Percentiles rank a stretch among this genome's conserved stretches.
Evolutionary conservation across 2,113 vertebrate species (phyloP).

Genomic region (Conger conger): DNA sequence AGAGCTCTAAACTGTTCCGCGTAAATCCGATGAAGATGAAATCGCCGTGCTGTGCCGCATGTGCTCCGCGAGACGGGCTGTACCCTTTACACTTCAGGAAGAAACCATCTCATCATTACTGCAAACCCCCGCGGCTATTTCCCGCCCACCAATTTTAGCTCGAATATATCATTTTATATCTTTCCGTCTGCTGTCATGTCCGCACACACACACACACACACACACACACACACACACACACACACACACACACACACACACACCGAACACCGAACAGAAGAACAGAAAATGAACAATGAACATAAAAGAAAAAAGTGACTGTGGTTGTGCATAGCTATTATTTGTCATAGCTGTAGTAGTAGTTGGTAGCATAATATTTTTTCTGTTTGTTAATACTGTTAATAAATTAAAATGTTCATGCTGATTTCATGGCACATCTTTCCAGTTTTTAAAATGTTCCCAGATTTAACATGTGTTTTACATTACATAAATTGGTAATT

Average conservation of each 20-base stretch:
- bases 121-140: conserved; percentile 26
- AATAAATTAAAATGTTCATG: too few relatives aligned
- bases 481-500: background rate
- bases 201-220: background rate
- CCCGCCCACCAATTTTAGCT: conserved; percentile 28
- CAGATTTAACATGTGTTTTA: too few relatives aligned
- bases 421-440: too few relatives aligned
- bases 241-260: background rate
- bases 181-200: background rate
- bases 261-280: too few relatives aligned
- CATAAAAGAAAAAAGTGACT: too few relatives aligned
- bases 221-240: background rate
- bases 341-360: too few relatives aligned
- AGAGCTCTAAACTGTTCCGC: conserved; percentile 35
- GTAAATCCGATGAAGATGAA: conserved; percentile 22
- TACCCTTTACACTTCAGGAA: conserved; percentile 32
- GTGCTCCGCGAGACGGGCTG: conserved; percentile 23
- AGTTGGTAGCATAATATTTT: too few relatives aligned
- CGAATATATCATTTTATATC: conserved; percentile 26
- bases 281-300: too few relatives aligned
- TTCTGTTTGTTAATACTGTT: too few relatives aligned
- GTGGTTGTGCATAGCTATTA: too few relatives aligned
- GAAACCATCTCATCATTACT: conserved; percentile 34
- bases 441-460: too few relatives aligned
- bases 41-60: background rate